A percentile compares a stretch with the other conserved stretches of the same genome.
phyloP scores from a whole-genome alignment of 2,113 vertebrate species.

The Dasyurus viverrinus region DNA sequence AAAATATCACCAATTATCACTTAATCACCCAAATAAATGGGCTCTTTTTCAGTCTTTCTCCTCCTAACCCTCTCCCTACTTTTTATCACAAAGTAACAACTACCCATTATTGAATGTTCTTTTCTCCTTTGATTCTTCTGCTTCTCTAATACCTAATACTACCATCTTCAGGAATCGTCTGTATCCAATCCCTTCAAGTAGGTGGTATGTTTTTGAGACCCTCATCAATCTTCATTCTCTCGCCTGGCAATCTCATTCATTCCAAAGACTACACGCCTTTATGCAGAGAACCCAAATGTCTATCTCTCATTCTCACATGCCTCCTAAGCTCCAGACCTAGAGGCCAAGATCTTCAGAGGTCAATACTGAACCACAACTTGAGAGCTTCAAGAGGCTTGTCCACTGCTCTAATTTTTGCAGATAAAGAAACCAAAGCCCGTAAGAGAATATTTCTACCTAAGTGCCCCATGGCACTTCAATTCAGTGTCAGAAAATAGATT shows the following conservation, averaged over 20 bases:
- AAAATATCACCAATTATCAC: background rate
- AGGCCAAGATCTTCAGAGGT: background rate
- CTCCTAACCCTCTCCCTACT: background rate
- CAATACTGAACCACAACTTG: background rate
- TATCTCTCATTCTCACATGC: background rate
- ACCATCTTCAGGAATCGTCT: background rate
- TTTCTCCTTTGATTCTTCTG: background rate
- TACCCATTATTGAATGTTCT: background rate
- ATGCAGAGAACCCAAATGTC: background rate
- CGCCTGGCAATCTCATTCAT: background rate
- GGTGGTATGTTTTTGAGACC: background rate
- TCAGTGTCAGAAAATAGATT: background rate
- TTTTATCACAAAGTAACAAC: background rate
- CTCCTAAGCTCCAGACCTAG: background rate
- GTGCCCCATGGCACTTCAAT: background rate
- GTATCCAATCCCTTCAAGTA: background rate
- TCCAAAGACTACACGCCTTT: background rate
- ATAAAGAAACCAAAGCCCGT: background rate
- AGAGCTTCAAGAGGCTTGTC: background rate
- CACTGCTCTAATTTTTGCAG: background rate
- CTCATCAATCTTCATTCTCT: no score
- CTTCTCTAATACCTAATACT: background rate
- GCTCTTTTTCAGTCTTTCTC: background rate
- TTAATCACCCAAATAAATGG: background rate
- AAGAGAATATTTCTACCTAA: background rate